Conservation (phyloP, 1,140 invertebrate species). For the Habropoda laboriosa region DNA sequence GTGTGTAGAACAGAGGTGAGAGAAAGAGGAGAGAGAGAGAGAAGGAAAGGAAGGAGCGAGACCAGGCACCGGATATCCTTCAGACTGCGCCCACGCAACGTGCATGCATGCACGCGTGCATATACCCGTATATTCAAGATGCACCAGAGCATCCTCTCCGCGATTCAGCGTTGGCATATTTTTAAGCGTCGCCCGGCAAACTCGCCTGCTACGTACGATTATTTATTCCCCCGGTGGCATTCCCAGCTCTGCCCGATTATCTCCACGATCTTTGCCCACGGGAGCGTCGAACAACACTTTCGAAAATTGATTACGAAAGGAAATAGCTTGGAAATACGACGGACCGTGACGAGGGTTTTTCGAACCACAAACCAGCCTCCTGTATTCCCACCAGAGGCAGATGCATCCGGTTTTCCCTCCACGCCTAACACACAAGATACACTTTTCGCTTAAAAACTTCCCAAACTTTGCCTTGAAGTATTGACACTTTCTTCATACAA, state of each 20-base stretch:
- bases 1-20: constrained; percentile 12
- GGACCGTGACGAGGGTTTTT: not conserved
- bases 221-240: constrained; percentile 27
- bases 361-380: not conserved
- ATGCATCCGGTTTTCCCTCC: constrained; percentile 21
- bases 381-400: not conserved
- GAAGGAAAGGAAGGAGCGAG: constrained; percentile 52
- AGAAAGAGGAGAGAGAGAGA: constrained; percentile 8
- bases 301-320: constrained; percentile 32
- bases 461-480: not conserved
- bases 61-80: constrained; percentile 79
- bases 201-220: not conserved
- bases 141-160: constrained; percentile 21
- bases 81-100: constrained; percentile 72
- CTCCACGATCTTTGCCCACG: constrained; percentile 16
- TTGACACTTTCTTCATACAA: too few relatives aligned
- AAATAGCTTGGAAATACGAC: constrained; percentile 13
- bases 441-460: not conserved
- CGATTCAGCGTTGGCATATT: constrained; percentile 34
- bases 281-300: not conserved
- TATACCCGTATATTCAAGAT: constrained; percentile 30
- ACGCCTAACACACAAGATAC: not conserved
- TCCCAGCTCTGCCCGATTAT: constrained; percentile 7
- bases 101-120: constrained; percentile 49
- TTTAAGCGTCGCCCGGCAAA: constrained; percentile 16